Conservation (phyloP, 2,113 vertebrate genomes). For the Okapia johnstoni region DNA sequence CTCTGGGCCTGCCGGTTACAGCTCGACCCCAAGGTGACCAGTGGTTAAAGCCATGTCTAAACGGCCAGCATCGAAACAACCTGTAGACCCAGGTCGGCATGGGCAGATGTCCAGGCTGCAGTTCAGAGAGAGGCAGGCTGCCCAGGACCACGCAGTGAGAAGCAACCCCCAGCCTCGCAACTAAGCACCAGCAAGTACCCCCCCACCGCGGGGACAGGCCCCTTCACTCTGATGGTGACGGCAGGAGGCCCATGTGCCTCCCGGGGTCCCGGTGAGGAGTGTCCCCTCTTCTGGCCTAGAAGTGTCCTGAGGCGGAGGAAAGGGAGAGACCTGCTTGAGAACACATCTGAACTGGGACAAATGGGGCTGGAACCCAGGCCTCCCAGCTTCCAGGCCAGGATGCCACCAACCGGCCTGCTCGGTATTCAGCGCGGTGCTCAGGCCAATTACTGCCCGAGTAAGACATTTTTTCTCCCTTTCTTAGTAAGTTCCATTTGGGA, state of each 20-base stretch:
- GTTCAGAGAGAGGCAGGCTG: background rate
- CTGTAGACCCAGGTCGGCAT: no score
- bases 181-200: accelerated
- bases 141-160: background rate
- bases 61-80: background rate
- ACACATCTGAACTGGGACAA: background rate
- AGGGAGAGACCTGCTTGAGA: background rate
- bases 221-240: background rate
- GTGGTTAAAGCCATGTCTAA: background rate
- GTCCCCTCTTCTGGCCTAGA: background rate
- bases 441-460: background rate
- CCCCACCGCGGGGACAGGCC: no score
- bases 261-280: background rate
- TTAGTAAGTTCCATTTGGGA: background rate
- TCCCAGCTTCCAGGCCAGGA: background rate
- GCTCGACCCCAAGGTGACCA: background rate
- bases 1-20: background rate
- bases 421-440: background rate
- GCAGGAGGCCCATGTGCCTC: background rate
- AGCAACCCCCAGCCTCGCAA: accelerated
- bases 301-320: background rate
- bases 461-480: background rate
- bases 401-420: accelerated
- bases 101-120: background rate
- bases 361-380: background rate